These are phyloP conservation scores for Orientallactaga sibirica DNA, from an alignment of 2,797 vertebrate species.

Conservation along the genomic window DNA sequence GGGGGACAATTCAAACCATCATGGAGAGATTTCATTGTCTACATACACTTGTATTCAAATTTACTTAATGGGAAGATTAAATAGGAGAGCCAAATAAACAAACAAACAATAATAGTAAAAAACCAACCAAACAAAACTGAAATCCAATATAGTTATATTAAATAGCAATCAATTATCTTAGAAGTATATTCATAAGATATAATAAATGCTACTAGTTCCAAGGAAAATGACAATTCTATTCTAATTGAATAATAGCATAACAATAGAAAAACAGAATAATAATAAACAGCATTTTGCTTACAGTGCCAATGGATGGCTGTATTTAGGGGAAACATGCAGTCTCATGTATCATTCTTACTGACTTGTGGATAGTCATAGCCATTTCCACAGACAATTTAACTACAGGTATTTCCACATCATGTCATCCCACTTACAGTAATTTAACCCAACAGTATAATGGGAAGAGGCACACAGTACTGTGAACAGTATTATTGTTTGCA, in stretches of 20 bases:
- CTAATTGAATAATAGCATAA: neutral
- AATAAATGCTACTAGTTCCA: neutral
- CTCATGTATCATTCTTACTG: neutral
- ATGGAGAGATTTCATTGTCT: neutral
- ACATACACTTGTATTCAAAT: neutral
- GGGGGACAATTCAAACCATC: too few species aligned
- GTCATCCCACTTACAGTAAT: neutral
- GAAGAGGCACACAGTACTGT: neutral
- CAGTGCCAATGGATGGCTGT: neutral
- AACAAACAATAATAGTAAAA: too few species aligned
- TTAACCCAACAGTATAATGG: neutral
- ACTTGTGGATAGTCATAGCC: neutral
- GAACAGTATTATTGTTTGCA: neutral
- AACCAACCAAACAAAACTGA: neutral
- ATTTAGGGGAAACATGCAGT: constrained; percentile 5
- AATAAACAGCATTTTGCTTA: neutral
- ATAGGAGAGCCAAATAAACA: neutral
- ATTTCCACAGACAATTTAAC: neutral
- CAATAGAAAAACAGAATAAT: neutral
- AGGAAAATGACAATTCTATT: neutral
- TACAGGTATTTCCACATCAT: neutral
- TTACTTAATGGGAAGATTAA: constrained; percentile 5
- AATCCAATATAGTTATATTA: neutral
- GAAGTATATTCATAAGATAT: neutral
- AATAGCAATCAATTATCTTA: neutral